phyloP scores from a whole-genome alignment of 2,888 invertebrate species.

The Choristoneura rosaceana region DNA sequence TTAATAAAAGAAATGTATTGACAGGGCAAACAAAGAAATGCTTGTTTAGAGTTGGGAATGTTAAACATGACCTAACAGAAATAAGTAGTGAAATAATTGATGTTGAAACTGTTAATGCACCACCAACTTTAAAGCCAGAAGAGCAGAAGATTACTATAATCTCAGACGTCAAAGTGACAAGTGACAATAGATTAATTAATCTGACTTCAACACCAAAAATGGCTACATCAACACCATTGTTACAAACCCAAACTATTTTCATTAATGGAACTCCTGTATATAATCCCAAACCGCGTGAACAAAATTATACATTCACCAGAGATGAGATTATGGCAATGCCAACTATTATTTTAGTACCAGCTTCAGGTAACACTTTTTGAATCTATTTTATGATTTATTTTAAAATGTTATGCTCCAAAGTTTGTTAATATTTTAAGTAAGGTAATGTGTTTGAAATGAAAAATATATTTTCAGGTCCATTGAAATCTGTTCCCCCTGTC shows the following conservation, averaged over 20 bases:
- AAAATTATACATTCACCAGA: slow-evolving; percentile 61
- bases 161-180: slow-evolving; percentile 75
- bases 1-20: slow-evolving; percentile 43
- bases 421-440: background rate
- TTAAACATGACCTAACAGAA: slow-evolving; percentile 42
- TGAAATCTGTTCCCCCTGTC: slow-evolving; percentile 46
- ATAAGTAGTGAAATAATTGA: slow-evolving; percentile 35
- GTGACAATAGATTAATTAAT: slow-evolving; percentile 48
- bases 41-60: slow-evolving; percentile 49
- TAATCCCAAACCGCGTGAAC: slow-evolving; percentile 52
- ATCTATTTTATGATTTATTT: background rate
- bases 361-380: slow-evolving; percentile 62
- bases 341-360: slow-evolving; percentile 75
- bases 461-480: slow-evolving; percentile 53
- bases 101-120: slow-evolving; percentile 42
- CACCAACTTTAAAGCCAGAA: slow-evolving; percentile 53
- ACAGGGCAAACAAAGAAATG: slow-evolving; percentile 47
- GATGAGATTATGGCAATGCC: slow-evolving; percentile 85
- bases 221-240: slow-evolving; percentile 67
- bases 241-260: slow-evolving; percentile 69
- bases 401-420: background rate
- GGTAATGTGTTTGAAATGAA: background rate
- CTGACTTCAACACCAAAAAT: slow-evolving; percentile 55
- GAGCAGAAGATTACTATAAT: slow-evolving; percentile 73
- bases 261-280: slow-evolving; percentile 77